phyloP scores from a whole-genome alignment of 1,140 invertebrate genomes.

The Pogonus chalceus region DNA sequence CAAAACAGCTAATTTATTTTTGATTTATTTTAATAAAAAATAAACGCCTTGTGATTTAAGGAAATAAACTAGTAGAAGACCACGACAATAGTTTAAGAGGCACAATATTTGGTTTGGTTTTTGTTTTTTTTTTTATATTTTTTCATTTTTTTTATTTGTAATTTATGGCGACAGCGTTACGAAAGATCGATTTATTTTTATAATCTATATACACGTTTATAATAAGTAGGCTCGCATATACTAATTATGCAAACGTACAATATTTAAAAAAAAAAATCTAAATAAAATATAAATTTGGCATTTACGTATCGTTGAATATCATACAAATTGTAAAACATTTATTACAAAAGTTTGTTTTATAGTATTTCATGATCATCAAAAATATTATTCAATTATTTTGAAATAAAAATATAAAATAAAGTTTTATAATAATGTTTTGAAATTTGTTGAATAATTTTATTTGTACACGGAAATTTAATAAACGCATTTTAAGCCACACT shows the following conservation, averaged over 20 bases:
- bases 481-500: slow-evolving; percentile 2
- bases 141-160: background rate
- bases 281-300: background rate
- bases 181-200: background rate
- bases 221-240: background rate
- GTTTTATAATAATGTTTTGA: background rate
- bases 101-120: slow-evolving; percentile 10
- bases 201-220: no score
- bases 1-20: background rate
- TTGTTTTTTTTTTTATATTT: background rate
- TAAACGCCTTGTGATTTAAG: background rate
- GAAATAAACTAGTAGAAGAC: slow-evolving; percentile 3
- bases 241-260: background rate
- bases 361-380: no score
- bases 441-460: no score
- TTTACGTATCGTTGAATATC: slow-evolving; percentile 3
- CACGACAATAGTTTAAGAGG: slow-evolving; percentile 6
- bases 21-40: background rate
- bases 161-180: slow-evolving; percentile 4
- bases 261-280: background rate
- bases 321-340: background rate
- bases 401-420: no score
- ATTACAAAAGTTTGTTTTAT: no score
- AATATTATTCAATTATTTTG: no score
- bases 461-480: slow-evolving; percentile 5